Evolutionary conservation across 2,888 invertebrate species (phyloP), one percentile per base, ranked within the genome.

Genomic region (Mamestra brassicae): DNA sequence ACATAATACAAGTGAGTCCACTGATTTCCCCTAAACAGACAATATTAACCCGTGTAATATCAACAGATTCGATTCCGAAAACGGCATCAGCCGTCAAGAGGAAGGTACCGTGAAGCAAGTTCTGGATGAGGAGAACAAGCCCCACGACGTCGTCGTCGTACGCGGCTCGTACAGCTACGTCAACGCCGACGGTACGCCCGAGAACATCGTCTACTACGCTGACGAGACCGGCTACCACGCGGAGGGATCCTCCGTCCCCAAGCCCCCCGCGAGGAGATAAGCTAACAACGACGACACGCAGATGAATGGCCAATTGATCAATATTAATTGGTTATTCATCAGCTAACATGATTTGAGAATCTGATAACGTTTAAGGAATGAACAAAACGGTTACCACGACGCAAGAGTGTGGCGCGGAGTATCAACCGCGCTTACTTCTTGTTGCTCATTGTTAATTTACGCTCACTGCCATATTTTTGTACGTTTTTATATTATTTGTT

Each of bases 171-270:
- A 95, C 93, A 92, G 96, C 0, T 97, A 97, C 94, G 93, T 94
- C 5, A 94, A 97, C 75, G 92, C 95, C 0, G 97, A 97, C 3
- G 97, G 97, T 80, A 95, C 95, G n/a, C 91, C 93, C 3, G 96
- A 97, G 81, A 89, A 90, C 52, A 80, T 97, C 84, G 95, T 89
- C 68, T 97, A 97, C 93, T 90, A 89, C 76, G 97, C 97, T 69
- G 97, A 97, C 83, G 97, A 97, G 92, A 97, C 92, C 80, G 98
- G 97, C 81, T 98, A 93, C 96, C 97, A 97, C 80, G 96, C 97
- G 2, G 96, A 97, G 68, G 97, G 97, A 64, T 95, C 95, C 0
- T 97, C 97, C 92, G 92, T 97, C 87, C 97, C 98, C 69, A 97
- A 97, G 67, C 91, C 47, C 34, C 73, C 85, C 83, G 47, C 47